A percentile compares a stretch with the other conserved stretches of the same genome.
Evolutionary conservation across 2,888 invertebrate genomes (phyloP).

Genomic region (Gonocerus acuteangulatus): DNA sequence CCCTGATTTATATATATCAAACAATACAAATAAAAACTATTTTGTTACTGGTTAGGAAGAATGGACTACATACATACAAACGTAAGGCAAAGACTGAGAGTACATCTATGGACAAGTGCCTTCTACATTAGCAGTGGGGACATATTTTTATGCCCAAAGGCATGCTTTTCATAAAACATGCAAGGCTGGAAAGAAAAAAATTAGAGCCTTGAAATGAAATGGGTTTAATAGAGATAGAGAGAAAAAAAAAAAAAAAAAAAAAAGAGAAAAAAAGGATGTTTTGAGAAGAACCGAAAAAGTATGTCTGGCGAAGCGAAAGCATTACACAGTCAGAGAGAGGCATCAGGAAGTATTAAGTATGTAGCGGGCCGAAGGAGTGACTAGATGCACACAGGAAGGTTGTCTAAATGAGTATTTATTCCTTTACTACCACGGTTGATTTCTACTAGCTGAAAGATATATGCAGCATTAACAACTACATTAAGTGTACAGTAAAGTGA

Average conservation of each 20-base stretch:
- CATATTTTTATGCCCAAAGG: slow-evolving; percentile 7
- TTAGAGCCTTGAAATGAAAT: slow-evolving; percentile 9
- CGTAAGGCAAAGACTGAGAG: slow-evolving; percentile 6
- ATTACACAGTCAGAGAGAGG: slow-evolving; percentile 21
- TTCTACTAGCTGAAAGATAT: slow-evolving; percentile 22
- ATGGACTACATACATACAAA: slow-evolving; percentile 10
- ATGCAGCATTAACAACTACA: slow-evolving; percentile 23
- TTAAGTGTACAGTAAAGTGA: background rate
- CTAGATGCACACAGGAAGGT: slow-evolving; percentile 14
- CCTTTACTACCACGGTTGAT: slow-evolving; percentile 16
- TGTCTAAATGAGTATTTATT: slow-evolving; percentile 15
- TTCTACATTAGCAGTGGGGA: slow-evolving; percentile 19
- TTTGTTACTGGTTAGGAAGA: slow-evolving; percentile 15
- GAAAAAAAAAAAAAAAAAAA: slow-evolving; percentile 8
- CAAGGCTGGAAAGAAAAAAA: slow-evolving; percentile 15
- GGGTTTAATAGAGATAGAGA: slow-evolving; percentile 3
- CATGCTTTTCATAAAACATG: slow-evolving; percentile 12
- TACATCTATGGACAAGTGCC: slow-evolving; percentile 17
- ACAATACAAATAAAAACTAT: slow-evolving; percentile 18
- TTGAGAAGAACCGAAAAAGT: background rate
- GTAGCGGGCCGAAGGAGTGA: slow-evolving; percentile 16
- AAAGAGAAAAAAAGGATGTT: background rate
- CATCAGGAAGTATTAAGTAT: slow-evolving; percentile 17
- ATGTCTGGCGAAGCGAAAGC: slow-evolving; percentile 16
- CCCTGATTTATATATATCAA: slow-evolving; percentile 20